Base-by-base conservation (phyloP, 92 coral and sea anemone genomes). In the Phenganax subtilis region DNA sequence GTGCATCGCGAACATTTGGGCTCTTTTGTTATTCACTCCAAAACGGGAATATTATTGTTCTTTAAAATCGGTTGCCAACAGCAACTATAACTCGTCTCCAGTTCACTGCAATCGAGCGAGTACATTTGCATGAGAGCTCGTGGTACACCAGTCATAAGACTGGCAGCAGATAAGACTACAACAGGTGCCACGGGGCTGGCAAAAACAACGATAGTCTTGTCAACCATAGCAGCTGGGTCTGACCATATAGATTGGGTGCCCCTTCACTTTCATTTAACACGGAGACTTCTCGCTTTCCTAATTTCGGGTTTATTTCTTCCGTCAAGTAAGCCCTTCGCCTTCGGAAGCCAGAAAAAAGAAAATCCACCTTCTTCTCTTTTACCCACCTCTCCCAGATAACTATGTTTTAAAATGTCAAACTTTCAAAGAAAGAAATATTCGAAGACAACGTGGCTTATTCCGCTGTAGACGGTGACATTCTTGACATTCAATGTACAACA, bases 211-310 rank as follows among this genome's bases (percentile, higher is more conserved):
- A 93, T 60, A 62, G 85, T 86, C 87, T 88, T 88, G 58, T 83
- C 68, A 25, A 93, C 81, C 63, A 66, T 85, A 56, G 90, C 88
- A 0, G 93, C 97, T 56, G 93, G 98, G 81, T 93, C 97, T 65
- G 97, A 93, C 98, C 98, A 93, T 20, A 20, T 25, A 93, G 73
- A 20, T 93, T 97, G 4, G 98, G 98, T 8, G 98, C 97, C 65
- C 89, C 97, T 77, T 89, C 88, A 6, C 80, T 85, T 16, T 68
- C 57, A 76, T 90, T 88, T 28, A 72, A 66, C 9, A 91, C 97
- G 20, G 88, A 84, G n/a, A 91, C 77, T 69, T 93, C 97, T 51
- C 86, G 88, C 98, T 97, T 20, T 20, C 25, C 25, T 0, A 20
- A 20, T 20, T 20, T 20, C 25, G 25, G 25, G 25, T 20, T 20